These are phyloP conservation scores for Cryptoprocta ferox DNA, from an alignment of 2,797 vertebrate species.

Conservation along the genomic window DNA sequence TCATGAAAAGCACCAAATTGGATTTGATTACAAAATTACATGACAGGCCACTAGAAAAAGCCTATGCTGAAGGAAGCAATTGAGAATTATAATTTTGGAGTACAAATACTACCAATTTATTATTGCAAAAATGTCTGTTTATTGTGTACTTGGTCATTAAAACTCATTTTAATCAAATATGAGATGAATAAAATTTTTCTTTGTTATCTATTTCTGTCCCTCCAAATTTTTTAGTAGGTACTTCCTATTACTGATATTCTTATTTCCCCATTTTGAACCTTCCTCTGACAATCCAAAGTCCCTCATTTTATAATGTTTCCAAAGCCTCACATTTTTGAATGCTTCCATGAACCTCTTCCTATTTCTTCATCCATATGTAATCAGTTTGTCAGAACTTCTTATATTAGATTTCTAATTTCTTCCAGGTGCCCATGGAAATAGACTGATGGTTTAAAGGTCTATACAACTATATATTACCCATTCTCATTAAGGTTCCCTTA, in stretches of 20 bases:
- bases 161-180: not conserved
- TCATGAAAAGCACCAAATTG: conserved; percentile 33
- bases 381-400: not conserved
- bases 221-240: not conserved
- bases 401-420: not conserved
- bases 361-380: not conserved
- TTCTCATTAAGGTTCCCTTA: not conserved
- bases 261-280: not conserved
- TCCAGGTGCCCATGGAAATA: not conserved
- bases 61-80: not conserved
- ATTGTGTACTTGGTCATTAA: not conserved
- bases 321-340: not conserved
- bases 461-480: not conserved
- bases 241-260: not conserved
- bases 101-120: not conserved
- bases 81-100: conserved; percentile 7
- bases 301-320: not conserved
- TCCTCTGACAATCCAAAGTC: not conserved
- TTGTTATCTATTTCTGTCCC: not conserved
- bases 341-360: not conserved
- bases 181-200: not conserved
- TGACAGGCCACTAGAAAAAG: conserved; percentile 33
- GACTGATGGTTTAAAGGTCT: not conserved
- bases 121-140: not conserved
- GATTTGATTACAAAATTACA: conserved; percentile 60